Evolutionary conservation across 2,888 invertebrate genomes (phyloP), one percentile per base, ranked within the genome.

Genomic region (Tenthredo amoena): DNA sequence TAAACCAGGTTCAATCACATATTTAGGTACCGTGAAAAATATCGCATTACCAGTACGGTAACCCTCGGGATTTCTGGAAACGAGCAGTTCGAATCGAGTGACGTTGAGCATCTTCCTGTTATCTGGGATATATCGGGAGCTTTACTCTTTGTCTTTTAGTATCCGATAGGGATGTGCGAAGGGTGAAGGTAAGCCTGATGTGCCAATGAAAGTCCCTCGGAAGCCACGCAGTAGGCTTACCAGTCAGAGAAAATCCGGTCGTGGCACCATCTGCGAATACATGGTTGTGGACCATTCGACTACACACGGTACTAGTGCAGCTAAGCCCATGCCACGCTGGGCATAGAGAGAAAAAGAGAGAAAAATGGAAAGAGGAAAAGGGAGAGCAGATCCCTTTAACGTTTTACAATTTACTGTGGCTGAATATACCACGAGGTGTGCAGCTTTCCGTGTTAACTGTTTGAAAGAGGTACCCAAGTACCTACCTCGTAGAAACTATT

Each of bases 101-200:
- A 26, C 40, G 21, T 21, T 40, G 21, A 43, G 74, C 40, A 21
- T 74, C 68, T 68, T 68, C n/a, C n/a, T n/a, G 40, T 43, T 40
- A 74, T 74, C 40, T 74, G 12, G 40, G 74, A 68, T 68, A 68
- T 68, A 74, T n/a, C n/a, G 40, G 21, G 26, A 74, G 74, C 74
- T 74, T 74, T 74, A 74, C 74, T 74, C 74, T 77, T 55, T 77
- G 50, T 77, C 77, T 50, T 77, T 77, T 77, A 77, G 77, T 50
- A 77, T 55, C 50, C 47, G 47, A 77, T 74, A 40, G 31, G 77
- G 50, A 77, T 50, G 77, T 50, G 77, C 77, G 77, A 77, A 50
- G 47, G 47, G 77, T 34, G 34, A 77, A 21, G 77, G 31, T 77
- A 77, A 77, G 18, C 50, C 77, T 55, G 77, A 77, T 50, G 50